Evolutionary conservation across 30 jellyfish, hydroid and myxozoan species (phyloP).

Genomic region (Mastigias papua): DNA sequence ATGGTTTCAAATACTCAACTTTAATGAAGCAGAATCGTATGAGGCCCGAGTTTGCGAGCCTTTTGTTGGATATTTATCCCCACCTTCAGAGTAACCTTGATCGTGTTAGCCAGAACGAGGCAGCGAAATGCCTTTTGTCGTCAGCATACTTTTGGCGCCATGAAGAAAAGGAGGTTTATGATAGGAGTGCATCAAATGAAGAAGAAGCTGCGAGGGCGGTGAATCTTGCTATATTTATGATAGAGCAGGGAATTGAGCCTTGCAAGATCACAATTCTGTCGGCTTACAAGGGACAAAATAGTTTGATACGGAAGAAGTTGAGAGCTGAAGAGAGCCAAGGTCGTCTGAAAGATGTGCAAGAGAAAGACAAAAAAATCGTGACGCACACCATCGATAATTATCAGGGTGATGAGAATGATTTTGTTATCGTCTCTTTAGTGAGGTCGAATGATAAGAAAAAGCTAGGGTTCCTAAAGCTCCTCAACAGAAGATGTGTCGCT

Average conservation of each 20-base stretch:
- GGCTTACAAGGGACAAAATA: constrained; percentile 78
- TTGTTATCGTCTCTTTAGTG: constrained; percentile 78
- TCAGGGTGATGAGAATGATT: constrained; percentile 88
- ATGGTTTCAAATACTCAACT: constrained; percentile 38
- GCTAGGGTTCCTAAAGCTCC: constrained; percentile 58
- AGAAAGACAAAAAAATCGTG: constrained; percentile 6
- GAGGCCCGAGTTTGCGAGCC: constrained; percentile 79
- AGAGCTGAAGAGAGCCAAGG: neutral
- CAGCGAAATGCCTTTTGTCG: constrained; percentile 47
- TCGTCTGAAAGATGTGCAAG: neutral
- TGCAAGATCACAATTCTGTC: constrained; percentile 67
- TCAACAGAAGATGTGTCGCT: constrained; percentile 81
- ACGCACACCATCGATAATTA: constrained; percentile 78
- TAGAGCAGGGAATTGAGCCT: constrained; percentile 63
- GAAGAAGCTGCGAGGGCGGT: constrained; percentile 77
- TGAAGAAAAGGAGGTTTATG: constrained; percentile 29
- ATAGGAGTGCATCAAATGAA: constrained; percentile 54
- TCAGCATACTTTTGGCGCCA: constrained; percentile 76
- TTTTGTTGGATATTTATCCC: constrained; percentile 75
- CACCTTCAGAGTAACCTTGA: constrained; percentile 48
- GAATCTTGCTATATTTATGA: constrained; percentile 50
- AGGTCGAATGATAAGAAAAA: constrained; percentile 53
- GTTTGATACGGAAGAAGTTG: constrained; percentile 58
- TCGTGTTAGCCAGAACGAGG: constrained; percentile 44
- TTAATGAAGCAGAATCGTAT: constrained; percentile 69